phyloP scores from a whole-genome alignment of 2,797 vertebrate species.

The Smutsia gigantea region DNA sequence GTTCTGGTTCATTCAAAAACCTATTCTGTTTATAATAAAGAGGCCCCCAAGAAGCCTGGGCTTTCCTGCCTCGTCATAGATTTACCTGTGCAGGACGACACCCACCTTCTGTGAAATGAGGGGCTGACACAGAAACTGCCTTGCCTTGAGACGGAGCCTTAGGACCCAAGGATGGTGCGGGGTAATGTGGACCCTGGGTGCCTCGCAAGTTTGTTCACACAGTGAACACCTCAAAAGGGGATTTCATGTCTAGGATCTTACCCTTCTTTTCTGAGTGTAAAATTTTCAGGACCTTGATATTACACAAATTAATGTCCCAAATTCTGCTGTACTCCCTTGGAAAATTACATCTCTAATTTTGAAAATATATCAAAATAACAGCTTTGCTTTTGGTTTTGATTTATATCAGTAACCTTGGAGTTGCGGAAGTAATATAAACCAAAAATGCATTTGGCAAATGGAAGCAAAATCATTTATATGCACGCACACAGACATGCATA shows the following conservation, averaged over 20 bases:
- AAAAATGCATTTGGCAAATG: background rate
- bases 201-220: background rate
- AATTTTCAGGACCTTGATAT: background rate
- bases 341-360: background rate
- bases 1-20: background rate
- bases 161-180: background rate
- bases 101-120: background rate
- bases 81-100: background rate
- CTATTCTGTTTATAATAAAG: background rate
- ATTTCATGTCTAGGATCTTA: background rate
- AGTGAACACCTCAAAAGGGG: background rate
- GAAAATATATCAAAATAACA: background rate
- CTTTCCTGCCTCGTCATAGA: background rate
- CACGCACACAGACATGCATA: rapidly evolving
- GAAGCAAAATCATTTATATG: background rate
- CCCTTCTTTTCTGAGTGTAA: background rate
- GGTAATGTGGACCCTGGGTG: background rate
- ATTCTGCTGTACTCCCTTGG: background rate
- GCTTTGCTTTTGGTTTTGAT: conserved; percentile 1
- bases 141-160: background rate
- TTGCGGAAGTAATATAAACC: background rate
- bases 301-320: background rate
- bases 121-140: background rate
- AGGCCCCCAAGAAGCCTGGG: background rate
- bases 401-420: background rate